Base-by-base conservation (phyloP, 2,113 vertebrate species). In the Crotalus helleri region DNA sequence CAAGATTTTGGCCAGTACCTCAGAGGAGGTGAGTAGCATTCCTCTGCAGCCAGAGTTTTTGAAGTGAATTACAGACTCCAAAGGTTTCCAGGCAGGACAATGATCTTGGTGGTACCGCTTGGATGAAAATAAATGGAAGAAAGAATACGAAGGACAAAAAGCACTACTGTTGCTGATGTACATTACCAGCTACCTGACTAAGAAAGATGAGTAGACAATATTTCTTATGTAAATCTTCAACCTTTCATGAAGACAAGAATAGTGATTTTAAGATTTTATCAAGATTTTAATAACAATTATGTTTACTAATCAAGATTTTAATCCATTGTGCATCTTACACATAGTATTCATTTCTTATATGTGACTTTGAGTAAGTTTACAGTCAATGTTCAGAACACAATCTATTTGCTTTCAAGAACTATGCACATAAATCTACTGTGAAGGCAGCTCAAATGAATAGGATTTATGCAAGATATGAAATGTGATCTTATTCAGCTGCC, bases 401-500 rank as follows among this genome's bases (percentile, higher is more conserved):
- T 90, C 46, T 39, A 51, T 81, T 55, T 92, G n/a, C 44, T 39
- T 58, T 86, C 74, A 90, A 21, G 21, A 85, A 90, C 54, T 85
- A 61, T 86, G 44, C 49, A 49, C 46, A 39, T n/a, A 64, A 59
- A 86, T 23, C 61, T 93, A 90, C 92, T 49, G 64, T 92, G 51
- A 53, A 1, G 9, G 39, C 21, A 85, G 21, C 54, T 92, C 29
- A 90, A 90, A 89, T n/a, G 44, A 93, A 90, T 90, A 12, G 74
- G 29, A 61, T 93, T 93, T 87, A 26, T 21, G 69, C 55, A 86
- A 86, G 46, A 87, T 61, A 90, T 46, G 51, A 93, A 55, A 90
- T 93, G 92, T 90, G 74, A 39, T 86, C 74, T 53, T 90, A 23
- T 29, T 57, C 74, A 61, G 57, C 58, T 86, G 54, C 46, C 26